A percentile compares a stretch with the other conserved stretches of the same genome.
phyloP scores from a whole-genome alignment of 2,888 invertebrate species.

The Girardia tigrina region DNA sequence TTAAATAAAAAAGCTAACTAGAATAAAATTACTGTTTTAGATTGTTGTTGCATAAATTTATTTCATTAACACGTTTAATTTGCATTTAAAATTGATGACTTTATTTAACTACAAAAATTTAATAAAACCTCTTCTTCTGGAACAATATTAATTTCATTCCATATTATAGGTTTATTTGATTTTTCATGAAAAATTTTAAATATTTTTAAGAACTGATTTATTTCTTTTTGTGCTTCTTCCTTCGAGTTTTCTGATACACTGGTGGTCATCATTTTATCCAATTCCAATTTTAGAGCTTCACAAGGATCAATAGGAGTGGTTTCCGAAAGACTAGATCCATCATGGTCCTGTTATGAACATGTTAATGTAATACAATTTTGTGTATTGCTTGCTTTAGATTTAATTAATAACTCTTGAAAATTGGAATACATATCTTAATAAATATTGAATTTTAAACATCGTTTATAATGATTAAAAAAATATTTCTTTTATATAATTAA shows the following conservation, averaged over 20 bases:
- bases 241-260: background rate
- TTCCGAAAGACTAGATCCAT: background rate
- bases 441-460: no score
- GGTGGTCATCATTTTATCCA: background rate
- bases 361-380: background rate
- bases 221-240: background rate
- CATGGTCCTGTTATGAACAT: background rate
- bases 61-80: no score
- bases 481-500: no score
- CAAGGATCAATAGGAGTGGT: background rate
- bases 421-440: conserved; percentile 10
- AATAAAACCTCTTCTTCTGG: background rate
- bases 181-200: background rate
- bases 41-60: no score
- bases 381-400: background rate
- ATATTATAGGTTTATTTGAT: background rate
- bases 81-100: no score
- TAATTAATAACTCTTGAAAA: background rate
- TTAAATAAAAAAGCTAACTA: no score
- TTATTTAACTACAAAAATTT: no score
- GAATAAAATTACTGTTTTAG: no score
- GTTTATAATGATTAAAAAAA: no score
- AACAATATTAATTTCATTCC: background rate
- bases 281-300: background rate
- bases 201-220: background rate